Conservation (phyloP, 92 coral and sea anemone species). For the Hydrozoanthus gracilis region DNA sequence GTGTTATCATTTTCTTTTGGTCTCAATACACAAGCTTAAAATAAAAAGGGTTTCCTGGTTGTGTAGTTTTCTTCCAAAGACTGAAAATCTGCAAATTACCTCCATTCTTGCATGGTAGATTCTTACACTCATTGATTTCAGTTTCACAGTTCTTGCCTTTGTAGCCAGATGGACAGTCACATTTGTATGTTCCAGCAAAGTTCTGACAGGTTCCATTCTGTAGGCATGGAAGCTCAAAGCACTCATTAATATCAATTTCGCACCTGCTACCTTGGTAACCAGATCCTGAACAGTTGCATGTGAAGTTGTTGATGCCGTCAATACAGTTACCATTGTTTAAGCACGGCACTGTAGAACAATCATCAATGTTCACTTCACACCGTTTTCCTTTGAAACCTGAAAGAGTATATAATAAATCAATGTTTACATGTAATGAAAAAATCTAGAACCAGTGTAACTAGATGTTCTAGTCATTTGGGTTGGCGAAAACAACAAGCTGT, state of each 20-base stretch:
- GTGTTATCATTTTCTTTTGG: no score
- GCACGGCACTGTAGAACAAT: slow-evolving; percentile 76
- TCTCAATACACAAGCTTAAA: no score
- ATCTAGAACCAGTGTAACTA: no score
- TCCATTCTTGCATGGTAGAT: slow-evolving; percentile 84
- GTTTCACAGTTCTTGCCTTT: no score
- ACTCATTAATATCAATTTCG: slow-evolving; percentile 49
- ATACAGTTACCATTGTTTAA: slow-evolving; percentile 32
- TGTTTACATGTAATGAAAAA: neutral
- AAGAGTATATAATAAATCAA: neutral
- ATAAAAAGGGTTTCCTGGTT: neutral
- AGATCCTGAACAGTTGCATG: slow-evolving; percentile 66
- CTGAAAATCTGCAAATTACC: no score
- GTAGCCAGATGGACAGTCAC: slow-evolving; percentile 74
- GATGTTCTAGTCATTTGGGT: no score
- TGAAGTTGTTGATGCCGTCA: slow-evolving; percentile 45
- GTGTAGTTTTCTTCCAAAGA: neutral
- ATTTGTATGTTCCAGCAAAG: slow-evolving; percentile 77
- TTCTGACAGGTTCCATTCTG: slow-evolving; percentile 75
- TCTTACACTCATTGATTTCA: slow-evolving; percentile 81
- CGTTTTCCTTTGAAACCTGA: slow-evolving; percentile 81
- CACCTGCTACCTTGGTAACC: slow-evolving; percentile 58
- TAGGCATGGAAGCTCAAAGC: slow-evolving; percentile 62
- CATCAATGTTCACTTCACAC: slow-evolving; percentile 83
- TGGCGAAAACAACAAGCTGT: no score